Evolutionary conservation across 2,797 vertebrate genomes (phyloP).

Genomic region (Sibirionetta formosa): DNA sequence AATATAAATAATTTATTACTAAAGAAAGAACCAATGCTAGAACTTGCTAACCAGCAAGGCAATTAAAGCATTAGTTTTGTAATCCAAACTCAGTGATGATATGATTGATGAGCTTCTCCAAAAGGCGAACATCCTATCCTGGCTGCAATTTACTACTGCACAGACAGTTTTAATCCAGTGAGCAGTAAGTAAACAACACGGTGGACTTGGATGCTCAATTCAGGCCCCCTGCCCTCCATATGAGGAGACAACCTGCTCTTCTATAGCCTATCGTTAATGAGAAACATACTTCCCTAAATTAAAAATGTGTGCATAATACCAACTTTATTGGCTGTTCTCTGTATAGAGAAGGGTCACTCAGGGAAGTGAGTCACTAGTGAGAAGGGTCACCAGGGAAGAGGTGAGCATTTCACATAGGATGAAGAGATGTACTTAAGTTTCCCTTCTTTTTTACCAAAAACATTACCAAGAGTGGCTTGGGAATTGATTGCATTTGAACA

Average conservation of each 20-base stretch:
- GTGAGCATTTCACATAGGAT: background rate
- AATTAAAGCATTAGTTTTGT: background rate
- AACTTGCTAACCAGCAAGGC: background rate
- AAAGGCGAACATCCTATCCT: background rate
- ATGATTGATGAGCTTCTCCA: background rate
- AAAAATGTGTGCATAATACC: background rate
- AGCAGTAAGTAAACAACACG: background rate
- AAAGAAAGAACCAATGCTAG: background rate
- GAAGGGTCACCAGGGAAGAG: background rate
- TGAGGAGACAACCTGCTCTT: background rate
- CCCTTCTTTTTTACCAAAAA: background rate
- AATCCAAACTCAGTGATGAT: background rate
- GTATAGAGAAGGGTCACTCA: no score
- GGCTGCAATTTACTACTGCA: background rate
- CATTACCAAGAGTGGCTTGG: background rate
- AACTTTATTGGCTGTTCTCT: background rate
- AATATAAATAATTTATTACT: background rate
- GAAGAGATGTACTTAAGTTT: background rate
- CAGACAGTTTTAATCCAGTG: background rate
- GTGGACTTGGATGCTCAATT: background rate
- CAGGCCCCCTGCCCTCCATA: background rate
- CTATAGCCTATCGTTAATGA: background rate
- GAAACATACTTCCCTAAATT: background rate
- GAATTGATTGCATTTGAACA: background rate
- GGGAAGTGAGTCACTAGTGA: no score